Conservation (phyloP, 1,140 invertebrate genomes). For the Drosophila ohnishii region DNA sequence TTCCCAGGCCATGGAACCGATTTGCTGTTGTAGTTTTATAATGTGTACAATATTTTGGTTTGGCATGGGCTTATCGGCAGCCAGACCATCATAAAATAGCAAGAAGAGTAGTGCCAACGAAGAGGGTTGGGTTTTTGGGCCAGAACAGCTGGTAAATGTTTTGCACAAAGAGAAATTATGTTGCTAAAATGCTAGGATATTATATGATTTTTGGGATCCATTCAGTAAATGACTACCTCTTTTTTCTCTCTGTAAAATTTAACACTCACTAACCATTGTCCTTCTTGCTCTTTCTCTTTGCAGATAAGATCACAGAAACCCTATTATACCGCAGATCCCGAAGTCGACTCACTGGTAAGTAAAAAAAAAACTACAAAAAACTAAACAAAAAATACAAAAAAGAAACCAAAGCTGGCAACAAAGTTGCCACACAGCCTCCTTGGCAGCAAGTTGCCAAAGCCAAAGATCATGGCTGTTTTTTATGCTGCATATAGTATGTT, state of each 20-base stretch:
- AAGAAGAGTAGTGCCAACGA: conserved; percentile 3
- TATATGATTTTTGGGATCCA: not conserved
- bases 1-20: conserved; percentile 68
- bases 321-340: conserved; percentile 98
- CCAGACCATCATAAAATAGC: conserved; percentile 70
- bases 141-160: conserved; percentile 34
- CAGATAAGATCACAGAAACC: conserved; percentile 99
- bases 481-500: conserved; percentile 8
- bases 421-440: conserved; percentile 51
- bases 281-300: conserved; percentile 84
- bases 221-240: not conserved
- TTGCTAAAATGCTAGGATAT: not conserved
- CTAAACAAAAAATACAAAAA: conserved; percentile 22
- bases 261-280: conserved; percentile 37
- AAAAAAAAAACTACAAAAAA: conserved; percentile 85
- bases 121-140: conserved; percentile 23
- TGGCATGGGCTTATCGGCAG: conserved; percentile 58
- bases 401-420: conserved; percentile 49
- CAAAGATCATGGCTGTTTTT: conserved; percentile 58
- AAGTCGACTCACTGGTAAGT: conserved; percentile 99
- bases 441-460: conserved; percentile 56
- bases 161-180: conserved; percentile 12
- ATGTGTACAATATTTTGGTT: conserved; percentile 64
- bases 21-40: conserved; percentile 53
- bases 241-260: conserved; percentile 35